These are phyloP conservation scores for Cyprinella venusta DNA, from an alignment of 2,797 vertebrate genomes.

Conservation along the genomic window DNA sequence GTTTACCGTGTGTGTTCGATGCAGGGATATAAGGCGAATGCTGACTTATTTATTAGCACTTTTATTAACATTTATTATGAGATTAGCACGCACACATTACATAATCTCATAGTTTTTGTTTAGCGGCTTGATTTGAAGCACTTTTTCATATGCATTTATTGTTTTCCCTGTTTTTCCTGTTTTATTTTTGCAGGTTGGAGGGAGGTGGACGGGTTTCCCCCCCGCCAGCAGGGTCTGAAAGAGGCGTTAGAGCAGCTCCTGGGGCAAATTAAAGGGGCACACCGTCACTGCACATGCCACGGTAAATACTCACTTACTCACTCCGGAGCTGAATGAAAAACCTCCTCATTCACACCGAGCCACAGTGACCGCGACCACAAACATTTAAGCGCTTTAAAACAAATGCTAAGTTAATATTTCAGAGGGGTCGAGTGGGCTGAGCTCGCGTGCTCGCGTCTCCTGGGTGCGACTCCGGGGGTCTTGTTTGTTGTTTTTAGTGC, in stretches of 20 bases:
- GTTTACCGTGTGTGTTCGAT: constrained; percentile 15
- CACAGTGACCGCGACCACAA: constrained; percentile 16
- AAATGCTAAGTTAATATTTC: constrained; percentile 44
- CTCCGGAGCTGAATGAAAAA: constrained; percentile 35
- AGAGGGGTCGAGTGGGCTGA: neutral
- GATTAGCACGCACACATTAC: neutral
- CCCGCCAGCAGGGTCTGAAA: constrained; percentile 81
- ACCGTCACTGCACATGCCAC: constrained; percentile 86
- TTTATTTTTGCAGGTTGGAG: constrained; percentile 81
- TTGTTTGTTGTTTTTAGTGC: constrained; percentile 82
- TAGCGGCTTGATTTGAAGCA: neutral
- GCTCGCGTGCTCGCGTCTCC: constrained; percentile 5
- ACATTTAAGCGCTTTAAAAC: constrained; percentile 35
- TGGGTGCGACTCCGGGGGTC: constrained; percentile 68
- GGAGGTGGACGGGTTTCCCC: constrained; percentile 80
- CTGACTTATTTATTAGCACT: neutral
- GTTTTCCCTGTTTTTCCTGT: constrained; percentile 21
- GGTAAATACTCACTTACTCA: constrained; percentile 73
- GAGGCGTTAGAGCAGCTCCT: constrained; percentile 87
- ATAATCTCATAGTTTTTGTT: constrained; percentile 5
- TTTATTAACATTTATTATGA: neutral
- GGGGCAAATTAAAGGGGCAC: constrained; percentile 85
- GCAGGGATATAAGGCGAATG: constrained; percentile 8
- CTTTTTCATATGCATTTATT: constrained; percentile 7
- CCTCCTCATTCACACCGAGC: constrained; percentile 20